Base-by-base conservation (phyloP, 2,888 invertebrate species). In the Lithophane ornitopus region DNA sequence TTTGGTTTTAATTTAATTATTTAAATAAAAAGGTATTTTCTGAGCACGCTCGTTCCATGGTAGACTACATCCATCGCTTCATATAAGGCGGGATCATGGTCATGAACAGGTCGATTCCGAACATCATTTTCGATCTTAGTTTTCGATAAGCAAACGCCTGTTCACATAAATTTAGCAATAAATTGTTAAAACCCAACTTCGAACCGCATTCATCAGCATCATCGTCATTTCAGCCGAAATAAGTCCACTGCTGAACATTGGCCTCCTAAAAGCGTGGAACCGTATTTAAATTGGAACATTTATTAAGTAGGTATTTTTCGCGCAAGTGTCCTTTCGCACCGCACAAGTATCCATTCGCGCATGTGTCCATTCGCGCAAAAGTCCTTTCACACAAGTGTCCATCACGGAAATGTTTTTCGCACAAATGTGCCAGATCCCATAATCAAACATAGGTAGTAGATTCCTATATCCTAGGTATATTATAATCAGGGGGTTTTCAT, bases 121-220 rank as follows among this genome's bases (percentile, higher is more conserved):
- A 61, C 7, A 1, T 39, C 7, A n/a, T 63, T 34, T n/a, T 8
- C 12, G 19, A 19, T 63, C 1, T 28, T 41, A 22, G n/a, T 56
- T 52, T 39, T 34, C 2, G 3, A 28, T 7, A n/a, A 26, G 2
- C 39, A 26, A 49, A 49, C 70, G 78, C 71, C 71, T 79, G 58
- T n/a, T 16, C 22, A 46, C 8, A 59, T 39, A 12, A 59, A 8
- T 4, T 16, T 58, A 68, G 77, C 78, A 77, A 77, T 68, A 49
- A 56, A 8, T 62, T 67, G 67, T 58, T 28, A 26, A 14, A 34
- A 46, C 39, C 16, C 41, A 63, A 34, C 16, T 66, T 46, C 16
- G 7, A 39, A 22, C 44, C 28, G 19, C 22, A 62, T 34, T 34
- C 12, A 26, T 63, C 19, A 19, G 63, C 3, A 12, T 63, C 44